These are phyloP conservation scores for Electrona antarctica DNA, from an alignment of 2,113 vertebrate species.

Conservation along the genomic window DNA sequence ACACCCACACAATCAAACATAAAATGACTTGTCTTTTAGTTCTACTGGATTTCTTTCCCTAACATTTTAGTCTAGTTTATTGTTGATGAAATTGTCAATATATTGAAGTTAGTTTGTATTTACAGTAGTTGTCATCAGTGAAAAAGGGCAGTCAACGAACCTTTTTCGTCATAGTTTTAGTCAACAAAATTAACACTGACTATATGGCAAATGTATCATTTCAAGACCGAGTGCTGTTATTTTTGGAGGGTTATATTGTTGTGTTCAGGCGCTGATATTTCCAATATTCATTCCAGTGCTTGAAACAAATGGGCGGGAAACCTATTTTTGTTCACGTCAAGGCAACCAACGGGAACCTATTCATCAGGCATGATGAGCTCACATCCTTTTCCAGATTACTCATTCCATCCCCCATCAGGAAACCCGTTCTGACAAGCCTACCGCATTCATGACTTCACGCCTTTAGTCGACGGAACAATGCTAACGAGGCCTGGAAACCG, in stretches of 20 bases:
- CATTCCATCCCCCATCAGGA: slow-evolving; percentile 14
- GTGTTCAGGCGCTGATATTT: slow-evolving; percentile 8
- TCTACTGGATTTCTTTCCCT: too few species aligned
- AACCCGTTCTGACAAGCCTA: slow-evolving; percentile 1
- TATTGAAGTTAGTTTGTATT: too few species aligned
- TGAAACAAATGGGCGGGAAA: slow-evolving; percentile 7
- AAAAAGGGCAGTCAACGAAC: too few species aligned
- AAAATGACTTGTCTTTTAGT: too few species aligned
- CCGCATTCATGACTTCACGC: slow-evolving; percentile 2
- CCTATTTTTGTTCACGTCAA: not conserved
- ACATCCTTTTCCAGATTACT: slow-evolving; percentile 26
- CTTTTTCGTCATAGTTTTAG: too few species aligned
- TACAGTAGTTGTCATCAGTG: too few species aligned
- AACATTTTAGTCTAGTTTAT: too few species aligned
- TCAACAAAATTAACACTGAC: too few species aligned
- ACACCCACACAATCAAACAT: too few species aligned
- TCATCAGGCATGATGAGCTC: slow-evolving; percentile 41
- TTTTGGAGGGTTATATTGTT: not conserved
- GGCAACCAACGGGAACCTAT: slow-evolving; percentile 1
- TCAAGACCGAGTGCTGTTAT: too few species aligned
- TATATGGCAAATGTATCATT: too few species aligned
- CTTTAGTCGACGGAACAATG: not conserved
- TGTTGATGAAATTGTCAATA: too few species aligned
- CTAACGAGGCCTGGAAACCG: not conserved
- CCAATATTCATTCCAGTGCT: slow-evolving; percentile 18